Conservation (phyloP, 2,113 vertebrate species). For the Brachypteracias leptosomus region DNA sequence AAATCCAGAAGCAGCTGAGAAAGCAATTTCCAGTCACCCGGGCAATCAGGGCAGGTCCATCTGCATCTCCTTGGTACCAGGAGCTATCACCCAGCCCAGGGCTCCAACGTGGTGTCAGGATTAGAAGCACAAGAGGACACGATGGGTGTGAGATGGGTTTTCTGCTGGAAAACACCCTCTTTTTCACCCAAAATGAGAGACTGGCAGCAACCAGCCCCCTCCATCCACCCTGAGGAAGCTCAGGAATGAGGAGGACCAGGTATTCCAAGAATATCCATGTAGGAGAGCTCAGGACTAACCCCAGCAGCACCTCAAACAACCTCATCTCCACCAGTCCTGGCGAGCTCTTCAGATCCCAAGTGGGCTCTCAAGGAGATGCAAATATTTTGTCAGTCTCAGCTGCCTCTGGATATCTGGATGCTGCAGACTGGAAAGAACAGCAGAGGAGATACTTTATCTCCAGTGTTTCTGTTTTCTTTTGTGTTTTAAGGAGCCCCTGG, state of each 20-base stretch:
- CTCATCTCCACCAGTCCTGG: fast-evolving
- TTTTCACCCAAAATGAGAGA: background rate
- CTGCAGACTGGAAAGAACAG: background rate
- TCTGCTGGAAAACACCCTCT: fast-evolving
- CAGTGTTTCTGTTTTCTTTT: background rate
- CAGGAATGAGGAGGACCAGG: background rate
- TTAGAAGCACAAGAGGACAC: background rate
- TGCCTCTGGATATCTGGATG: background rate
- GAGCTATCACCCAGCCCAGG: background rate
- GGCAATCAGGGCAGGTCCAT: background rate
- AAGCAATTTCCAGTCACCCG: background rate
- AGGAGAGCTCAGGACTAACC: background rate
- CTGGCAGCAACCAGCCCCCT: background rate
- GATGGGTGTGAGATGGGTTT: fast-evolving
- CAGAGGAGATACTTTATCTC: background rate
- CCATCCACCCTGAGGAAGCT: background rate
- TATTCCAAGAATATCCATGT: fast-evolving
- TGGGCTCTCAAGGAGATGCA: background rate
- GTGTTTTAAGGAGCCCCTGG: background rate
- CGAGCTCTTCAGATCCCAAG: background rate
- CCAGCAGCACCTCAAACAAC: background rate
- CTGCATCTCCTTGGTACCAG: fast-evolving
- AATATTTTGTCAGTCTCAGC: background rate
- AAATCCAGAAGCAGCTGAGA: constrained; percentile 22
- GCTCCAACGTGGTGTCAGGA: fast-evolving